phyloP scores from a whole-genome alignment of 2,113 vertebrate species.

The Crotalus tigris region DNA sequence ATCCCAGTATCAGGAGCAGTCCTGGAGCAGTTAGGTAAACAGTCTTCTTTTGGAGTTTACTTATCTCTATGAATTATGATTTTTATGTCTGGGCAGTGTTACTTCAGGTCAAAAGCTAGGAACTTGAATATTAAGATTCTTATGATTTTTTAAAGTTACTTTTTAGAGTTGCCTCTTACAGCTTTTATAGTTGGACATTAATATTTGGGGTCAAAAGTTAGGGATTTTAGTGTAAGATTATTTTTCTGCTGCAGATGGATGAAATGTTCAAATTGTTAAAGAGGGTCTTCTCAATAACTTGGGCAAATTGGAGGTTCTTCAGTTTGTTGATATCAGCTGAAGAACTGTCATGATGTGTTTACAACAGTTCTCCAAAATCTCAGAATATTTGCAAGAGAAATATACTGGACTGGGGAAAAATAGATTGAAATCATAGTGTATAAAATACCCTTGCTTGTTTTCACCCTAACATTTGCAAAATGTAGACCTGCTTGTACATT shows the following conservation, averaged over 20 bases:
- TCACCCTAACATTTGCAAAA: neutral
- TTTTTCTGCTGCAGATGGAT: slow-evolving; percentile 34
- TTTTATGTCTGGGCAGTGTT: slow-evolving; percentile 26
- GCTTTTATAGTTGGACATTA: slow-evolving; percentile 17
- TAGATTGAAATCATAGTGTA: neutral
- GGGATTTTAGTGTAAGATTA: neutral
- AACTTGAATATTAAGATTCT: neutral
- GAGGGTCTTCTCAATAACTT: slow-evolving; percentile 23
- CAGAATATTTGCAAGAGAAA: fast-evolving
- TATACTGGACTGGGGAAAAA: neutral
- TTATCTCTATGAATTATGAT: neutral
- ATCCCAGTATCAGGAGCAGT: slow-evolving; percentile 55
- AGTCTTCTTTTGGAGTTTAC: slow-evolving; percentile 53
- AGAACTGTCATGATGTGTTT: slow-evolving; percentile 18
- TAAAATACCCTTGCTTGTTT: neutral
- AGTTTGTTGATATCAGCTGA: fast-evolving
- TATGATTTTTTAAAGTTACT: too few species aligned
- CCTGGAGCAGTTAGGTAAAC: slow-evolving; percentile 18
- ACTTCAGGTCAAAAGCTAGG: slow-evolving; percentile 36
- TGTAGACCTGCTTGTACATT: neutral
- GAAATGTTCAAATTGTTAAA: slow-evolving; percentile 27
- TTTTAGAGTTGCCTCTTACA: neutral
- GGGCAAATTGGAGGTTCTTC: slow-evolving; percentile 23
- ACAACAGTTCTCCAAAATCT: slow-evolving; percentile 18
- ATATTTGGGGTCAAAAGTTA: too few species aligned